These are phyloP conservation scores for Pseudomugil tenellus DNA, from an alignment of 2,797 vertebrate genomes.

Conservation along the genomic window DNA sequence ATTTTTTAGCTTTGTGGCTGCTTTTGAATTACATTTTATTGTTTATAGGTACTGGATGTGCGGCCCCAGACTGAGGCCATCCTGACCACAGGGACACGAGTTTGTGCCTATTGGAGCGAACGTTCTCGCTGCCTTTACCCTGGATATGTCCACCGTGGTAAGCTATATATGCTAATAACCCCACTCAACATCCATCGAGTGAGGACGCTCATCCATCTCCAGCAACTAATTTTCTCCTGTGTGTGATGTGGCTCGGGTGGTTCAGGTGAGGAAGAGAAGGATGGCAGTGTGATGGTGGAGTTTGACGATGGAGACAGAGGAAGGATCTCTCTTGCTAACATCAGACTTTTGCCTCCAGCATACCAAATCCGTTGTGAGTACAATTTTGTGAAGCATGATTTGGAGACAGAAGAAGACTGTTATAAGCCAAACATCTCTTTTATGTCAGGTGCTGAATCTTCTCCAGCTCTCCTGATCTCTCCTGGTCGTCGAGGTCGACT, in stretches of 20 bases:
- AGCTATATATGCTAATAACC: conserved; percentile 23
- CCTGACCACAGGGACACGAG: conserved; percentile 88
- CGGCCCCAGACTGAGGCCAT: conserved; percentile 86
- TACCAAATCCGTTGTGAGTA: conserved; percentile 94
- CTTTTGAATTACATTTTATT: conserved; percentile 11
- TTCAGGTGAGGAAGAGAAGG: conserved; percentile 88
- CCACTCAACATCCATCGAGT: background rate
- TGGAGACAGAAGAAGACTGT: background rate
- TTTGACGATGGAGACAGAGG: conserved; percentile 97
- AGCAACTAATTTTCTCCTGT: conserved; percentile 4
- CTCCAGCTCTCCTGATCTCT: conserved; percentile 90
- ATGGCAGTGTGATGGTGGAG: conserved; percentile 92
- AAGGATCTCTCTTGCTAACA: conserved; percentile 91
- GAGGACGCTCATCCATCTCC: background rate
- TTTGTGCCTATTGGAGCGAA: conserved; percentile 97
- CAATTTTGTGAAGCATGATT: background rate
- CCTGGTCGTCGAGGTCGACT: conserved; percentile 85
- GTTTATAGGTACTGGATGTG: conserved; percentile 88
- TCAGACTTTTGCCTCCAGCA: conserved; percentile 92
- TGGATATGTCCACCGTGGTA: conserved; percentile 91
- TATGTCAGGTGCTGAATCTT: conserved; percentile 90
- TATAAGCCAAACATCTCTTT: background rate
- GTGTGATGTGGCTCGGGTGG: conserved; percentile 65
- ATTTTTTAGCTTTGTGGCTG: background rate
- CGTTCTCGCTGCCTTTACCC: conserved; percentile 95